These are phyloP conservation scores for Myzus persicae DNA, from an alignment of 1,140 invertebrate genomes.

Conservation along the genomic window DNA sequence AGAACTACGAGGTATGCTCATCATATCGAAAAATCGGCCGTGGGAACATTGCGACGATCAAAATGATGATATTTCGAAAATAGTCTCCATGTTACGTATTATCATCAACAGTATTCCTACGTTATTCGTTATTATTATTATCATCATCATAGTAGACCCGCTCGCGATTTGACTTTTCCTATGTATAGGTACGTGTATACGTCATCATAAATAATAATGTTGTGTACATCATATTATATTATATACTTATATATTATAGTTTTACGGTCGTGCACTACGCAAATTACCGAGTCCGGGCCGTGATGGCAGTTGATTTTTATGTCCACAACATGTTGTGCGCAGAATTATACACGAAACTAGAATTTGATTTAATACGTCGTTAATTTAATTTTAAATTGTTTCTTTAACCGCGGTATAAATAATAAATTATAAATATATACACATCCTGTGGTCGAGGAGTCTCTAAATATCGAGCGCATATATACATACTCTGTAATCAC, in stretches of 20 bases:
- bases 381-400: constrained; percentile 21
- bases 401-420: not conserved
- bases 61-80: constrained; percentile 1
- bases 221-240: not conserved
- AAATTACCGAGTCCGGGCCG: not conserved
- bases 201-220: not conserved
- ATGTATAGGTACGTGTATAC: not conserved
- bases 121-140: too few relatives aligned
- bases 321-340: not conserved
- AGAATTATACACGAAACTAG: not conserved
- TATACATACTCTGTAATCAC: not conserved
- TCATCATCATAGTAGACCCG: not conserved
- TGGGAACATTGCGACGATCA: not conserved
- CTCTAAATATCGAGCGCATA: not conserved
- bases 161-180: not conserved
- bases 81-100: not conserved
- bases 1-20: not conserved
- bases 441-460: not conserved
- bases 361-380: not conserved
- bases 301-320: constrained; percentile 17
- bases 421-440: not conserved
- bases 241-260: not conserved
- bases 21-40: not conserved
- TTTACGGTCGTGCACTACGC: not conserved
- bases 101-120: too few relatives aligned